Evolutionary conservation across 2,113 vertebrate species (phyloP).

Genomic region (Dascyllus trimaculatus): DNA sequence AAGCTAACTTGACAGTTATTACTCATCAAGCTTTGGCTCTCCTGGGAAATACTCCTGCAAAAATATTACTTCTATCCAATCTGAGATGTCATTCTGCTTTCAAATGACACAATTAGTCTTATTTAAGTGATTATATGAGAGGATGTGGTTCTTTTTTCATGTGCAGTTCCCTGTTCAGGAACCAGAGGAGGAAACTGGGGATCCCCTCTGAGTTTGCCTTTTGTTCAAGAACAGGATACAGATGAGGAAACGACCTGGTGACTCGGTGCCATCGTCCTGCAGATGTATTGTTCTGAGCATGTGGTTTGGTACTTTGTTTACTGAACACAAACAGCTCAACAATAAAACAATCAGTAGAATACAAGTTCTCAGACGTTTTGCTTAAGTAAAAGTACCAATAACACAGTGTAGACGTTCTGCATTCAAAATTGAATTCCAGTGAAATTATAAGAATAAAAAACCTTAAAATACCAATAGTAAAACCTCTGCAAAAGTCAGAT

Average conservation of each 20-base stretch:
- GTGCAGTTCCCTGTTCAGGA: constrained; percentile 47
- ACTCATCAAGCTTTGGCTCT: neutral
- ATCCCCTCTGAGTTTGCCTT: constrained; percentile 61
- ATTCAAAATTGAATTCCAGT: no score
- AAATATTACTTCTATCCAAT: neutral
- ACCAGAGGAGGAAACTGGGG: constrained; percentile 58
- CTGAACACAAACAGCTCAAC: constrained; percentile 33
- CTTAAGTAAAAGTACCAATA: neutral
- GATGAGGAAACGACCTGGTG: constrained; percentile 74
- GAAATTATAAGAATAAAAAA: neutral
- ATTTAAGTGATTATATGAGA: constrained; percentile 17
- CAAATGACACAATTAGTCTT: neutral
- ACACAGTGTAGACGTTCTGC: no score
- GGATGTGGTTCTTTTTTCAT: constrained; percentile 43
- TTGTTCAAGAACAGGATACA: constrained; percentile 75
- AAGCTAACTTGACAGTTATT: neutral
- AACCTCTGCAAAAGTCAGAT: neutral
- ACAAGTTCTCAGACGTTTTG: neutral
- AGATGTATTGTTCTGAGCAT: constrained; percentile 67
- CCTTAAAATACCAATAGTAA: neutral
- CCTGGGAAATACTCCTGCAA: neutral
- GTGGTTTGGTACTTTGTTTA: constrained; percentile 31
- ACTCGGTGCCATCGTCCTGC: constrained; percentile 20
- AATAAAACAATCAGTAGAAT: neutral
- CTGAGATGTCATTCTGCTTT: neutral